A percentile compares a stretch with the other conserved stretches of the same genome.
Evolutionary conservation across 2,113 vertebrate species (phyloP).

Genomic region (Catharus minimus): DNA sequence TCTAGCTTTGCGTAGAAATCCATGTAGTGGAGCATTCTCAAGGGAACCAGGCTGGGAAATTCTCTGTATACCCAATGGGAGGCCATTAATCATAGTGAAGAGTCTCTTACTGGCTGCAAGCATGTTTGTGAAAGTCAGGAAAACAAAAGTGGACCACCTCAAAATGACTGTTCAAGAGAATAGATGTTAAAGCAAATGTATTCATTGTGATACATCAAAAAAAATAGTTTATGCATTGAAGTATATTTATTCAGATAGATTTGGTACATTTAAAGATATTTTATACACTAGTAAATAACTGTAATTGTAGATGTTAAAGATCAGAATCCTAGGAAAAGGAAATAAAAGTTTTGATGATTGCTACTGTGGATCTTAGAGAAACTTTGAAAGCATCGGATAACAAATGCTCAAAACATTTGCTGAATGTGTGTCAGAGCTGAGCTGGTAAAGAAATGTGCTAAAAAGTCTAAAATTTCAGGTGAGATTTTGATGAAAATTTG

Average conservation of each 20-base stretch:
- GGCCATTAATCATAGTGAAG: conserved; percentile 80
- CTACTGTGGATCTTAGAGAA: not conserved
- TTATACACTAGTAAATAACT: not conserved
- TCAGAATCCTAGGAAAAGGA: not conserved
- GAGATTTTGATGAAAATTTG: not conserved
- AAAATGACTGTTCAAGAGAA: conserved; percentile 74
- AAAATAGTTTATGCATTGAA: conserved; percentile 3
- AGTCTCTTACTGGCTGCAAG: conserved; percentile 71
- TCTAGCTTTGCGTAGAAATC: conserved; percentile 83
- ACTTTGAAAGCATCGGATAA: not conserved
- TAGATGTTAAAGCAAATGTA: conserved; percentile 73
- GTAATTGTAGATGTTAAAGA: not conserved
- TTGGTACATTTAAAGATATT: not conserved
- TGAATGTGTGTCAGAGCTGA: not conserved
- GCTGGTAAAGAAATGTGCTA: not conserved
- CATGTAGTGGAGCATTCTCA: conserved; percentile 77
- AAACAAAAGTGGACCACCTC: conserved; percentile 81
- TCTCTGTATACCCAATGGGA: conserved; percentile 80
- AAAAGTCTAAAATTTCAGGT: not conserved
- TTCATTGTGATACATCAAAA: conserved; percentile 69
- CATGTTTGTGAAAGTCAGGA: conserved; percentile 77
- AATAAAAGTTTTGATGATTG: not conserved
- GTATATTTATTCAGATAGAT: not conserved
- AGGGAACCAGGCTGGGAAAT: conserved; percentile 82
- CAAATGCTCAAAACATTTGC: not conserved